Evolutionary conservation across 2,888 invertebrate species (phyloP), one percentile per base, ranked within the genome.

Genomic region (Caenorhabditis sp.): DNA sequence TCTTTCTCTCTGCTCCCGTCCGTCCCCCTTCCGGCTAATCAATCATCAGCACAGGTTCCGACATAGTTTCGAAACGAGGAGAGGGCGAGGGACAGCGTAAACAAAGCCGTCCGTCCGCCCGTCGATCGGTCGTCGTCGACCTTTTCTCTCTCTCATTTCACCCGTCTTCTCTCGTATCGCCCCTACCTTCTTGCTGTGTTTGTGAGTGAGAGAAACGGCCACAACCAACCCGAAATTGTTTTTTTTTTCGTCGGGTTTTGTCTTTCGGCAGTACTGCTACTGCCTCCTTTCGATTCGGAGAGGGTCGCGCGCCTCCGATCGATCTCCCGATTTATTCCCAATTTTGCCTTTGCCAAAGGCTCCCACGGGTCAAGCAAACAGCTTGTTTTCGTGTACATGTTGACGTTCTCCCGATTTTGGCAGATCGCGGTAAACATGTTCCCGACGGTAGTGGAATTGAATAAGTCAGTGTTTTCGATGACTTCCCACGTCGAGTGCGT

Each of bases 41-140:
- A 67, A 76, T 76, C 67, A 76, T 76, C 61, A 15, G 24, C 74
- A 74, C 74, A 65, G 55, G 65, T 74, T 65, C 60, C 64, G 74
- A 67, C 65, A 74, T 67, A 50, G 56, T 58, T 74, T 74, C 28
- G 62, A 67, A 67, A 67, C 53, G 51, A 37, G 51, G 37, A 9
- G 5, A 55, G 58, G 51, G 65, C 65, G 53, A 60, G 67, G 61
- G 60, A 76, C 51, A 76, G 60, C 76, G 67, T 76, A 67, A 67
- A 76, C 76, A 67, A 67, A 67, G 37, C 60, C n/a, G n/a, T n/a
- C n/a, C n/a, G 50, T 37, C 51, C 50, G 37, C 53, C n/a, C n/a
- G 35, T 65, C n/a, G n/a, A n/a, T n/a, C n/a, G 50, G 8, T 40
- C 50, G 37, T 37, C 60, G 58, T 65, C 74, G 65, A 76, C 74